Conservation (phyloP, 1,140 invertebrate species). For the Dysdera silvatica region DNA sequence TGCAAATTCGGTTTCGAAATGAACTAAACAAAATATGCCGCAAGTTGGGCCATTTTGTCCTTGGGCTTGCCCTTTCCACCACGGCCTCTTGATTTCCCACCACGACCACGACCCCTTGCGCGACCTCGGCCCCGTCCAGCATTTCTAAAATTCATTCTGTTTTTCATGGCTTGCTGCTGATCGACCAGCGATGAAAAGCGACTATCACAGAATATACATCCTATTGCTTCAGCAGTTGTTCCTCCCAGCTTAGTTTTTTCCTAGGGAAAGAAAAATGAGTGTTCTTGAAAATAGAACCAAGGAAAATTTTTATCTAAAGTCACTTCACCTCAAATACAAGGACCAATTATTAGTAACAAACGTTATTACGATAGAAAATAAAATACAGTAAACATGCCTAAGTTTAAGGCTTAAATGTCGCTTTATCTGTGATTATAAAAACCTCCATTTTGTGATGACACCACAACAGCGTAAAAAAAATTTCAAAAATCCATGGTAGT, state of each 20-base stretch:
- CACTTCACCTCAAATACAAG: too few species aligned
- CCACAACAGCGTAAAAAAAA: too few species aligned
- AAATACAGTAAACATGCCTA: too few species aligned
- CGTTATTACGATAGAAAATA: conserved; percentile 5
- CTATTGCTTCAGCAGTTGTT: conserved; percentile 71
- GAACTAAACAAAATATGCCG: conserved; percentile 77
- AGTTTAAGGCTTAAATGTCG: too few species aligned
- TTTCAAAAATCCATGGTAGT: too few species aligned
- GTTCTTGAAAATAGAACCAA: neutral
- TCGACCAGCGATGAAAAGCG: conserved; percentile 72
- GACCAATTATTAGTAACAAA: neutral
- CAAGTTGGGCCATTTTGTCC: conserved; percentile 89
- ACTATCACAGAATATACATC: conserved; percentile 86
- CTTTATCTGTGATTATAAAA: too few species aligned
- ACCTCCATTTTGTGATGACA: too few species aligned
- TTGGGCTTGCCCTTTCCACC: conserved; percentile 60
- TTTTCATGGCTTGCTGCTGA: conserved; percentile 68
- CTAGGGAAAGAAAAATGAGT: conserved; percentile 40
- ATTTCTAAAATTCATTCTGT: conserved; percentile 9
- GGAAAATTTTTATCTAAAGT: neutral
- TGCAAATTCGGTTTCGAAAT: too few species aligned
- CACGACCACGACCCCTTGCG: conserved; percentile 48
- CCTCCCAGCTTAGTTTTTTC: conserved; percentile 78
- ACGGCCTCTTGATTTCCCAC: conserved; percentile 48
- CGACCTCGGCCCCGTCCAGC: conserved; percentile 36